Evolutionary conservation across 2,888 invertebrate species (phyloP).

Genomic region (Lobophora halterata): DNA sequence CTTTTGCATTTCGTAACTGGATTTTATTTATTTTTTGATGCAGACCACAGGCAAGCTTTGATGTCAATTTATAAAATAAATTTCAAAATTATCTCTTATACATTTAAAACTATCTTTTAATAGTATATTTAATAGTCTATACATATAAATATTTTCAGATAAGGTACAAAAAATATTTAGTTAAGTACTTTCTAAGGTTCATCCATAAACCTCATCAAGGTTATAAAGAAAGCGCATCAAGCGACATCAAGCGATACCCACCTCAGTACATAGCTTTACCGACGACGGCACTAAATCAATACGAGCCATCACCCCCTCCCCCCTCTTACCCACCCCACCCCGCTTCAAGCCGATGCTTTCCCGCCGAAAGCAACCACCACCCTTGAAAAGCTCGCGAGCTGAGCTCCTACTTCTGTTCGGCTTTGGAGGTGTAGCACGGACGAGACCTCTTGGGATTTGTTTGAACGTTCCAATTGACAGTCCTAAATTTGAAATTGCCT

Average conservation of each 20-base stretch:
- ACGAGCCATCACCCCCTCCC: conserved; percentile 77
- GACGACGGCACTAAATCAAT: conserved; percentile 82
- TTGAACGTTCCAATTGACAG: conserved; percentile 68
- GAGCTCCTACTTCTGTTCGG: conserved; percentile 81
- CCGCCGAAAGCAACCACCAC: conserved; percentile 79
- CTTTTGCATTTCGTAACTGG: too few relatives aligned
- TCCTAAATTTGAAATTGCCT: conserved; percentile 63
- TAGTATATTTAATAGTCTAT: too few relatives aligned
- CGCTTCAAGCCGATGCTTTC: conserved; percentile 68
- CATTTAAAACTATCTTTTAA: too few relatives aligned
- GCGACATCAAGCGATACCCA: conserved; percentile 68
- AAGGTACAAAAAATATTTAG: too few relatives aligned
- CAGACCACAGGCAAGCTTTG: too few relatives aligned
- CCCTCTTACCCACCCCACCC: conserved; percentile 43
- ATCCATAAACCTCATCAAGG: conserved; percentile 34
- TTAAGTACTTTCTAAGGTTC: conserved; percentile 16
- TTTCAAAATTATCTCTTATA: too few relatives aligned
- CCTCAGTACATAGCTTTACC: conserved; percentile 76
- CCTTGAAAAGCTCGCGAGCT: conserved; percentile 80
- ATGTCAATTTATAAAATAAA: too few relatives aligned
- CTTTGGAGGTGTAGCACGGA: conserved; percentile 76
- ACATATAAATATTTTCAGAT: too few relatives aligned
- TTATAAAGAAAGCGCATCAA: conserved; percentile 75
- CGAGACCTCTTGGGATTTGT: conserved; percentile 77
- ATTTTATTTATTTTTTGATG: too few relatives aligned